Base-by-base conservation (phyloP, 2,113 vertebrate genomes). In the Seriola aureovittata region DNA sequence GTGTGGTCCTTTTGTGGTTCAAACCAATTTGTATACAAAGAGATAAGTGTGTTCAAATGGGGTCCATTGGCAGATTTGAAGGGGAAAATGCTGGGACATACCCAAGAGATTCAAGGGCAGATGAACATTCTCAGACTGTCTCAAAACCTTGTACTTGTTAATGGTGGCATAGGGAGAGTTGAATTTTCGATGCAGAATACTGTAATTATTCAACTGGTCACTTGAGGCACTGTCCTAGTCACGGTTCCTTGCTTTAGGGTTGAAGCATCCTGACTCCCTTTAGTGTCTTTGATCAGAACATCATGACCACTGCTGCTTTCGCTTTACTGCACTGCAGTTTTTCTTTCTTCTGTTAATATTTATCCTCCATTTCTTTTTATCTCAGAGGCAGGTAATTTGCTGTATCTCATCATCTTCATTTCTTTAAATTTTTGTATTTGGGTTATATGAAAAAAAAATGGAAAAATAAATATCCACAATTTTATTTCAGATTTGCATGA, bases 11-110 rank as follows among this genome's bases (percentile, higher is more conserved):
- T 83, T 71, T 13, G 36, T 46, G 69, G 78, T 85, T 90, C 69
- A 89, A 87, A 88, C 83, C 77, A 83, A 86, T 82, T 88, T 82
- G 67, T 88, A 68, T 78, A 81, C 85, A 83, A 64, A 71, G 40
- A 83, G 78, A 87, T 89, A 85, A 83, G 70, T 85, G 73, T 46
- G 67, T 78, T 81, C 63, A 66, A 81, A 80, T 78, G 57, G 62
- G 40, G 57, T 75, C 60, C 44, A 34, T 42, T 64, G 65, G 62
- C 46, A 73, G 62, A 85, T 82, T 78, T 84, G 75, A 21, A 1
- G 23, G 21, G 44, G 21, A 7, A 59, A 67, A 34, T 69, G n/a
- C 40, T 42, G 25, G 46, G 21, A 70, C 58, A 29, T 72, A 55
- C 65, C 74, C 54, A 1, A 25, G 75, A 82, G 74, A 86, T 84